Base-by-base conservation (phyloP, 1,140 invertebrate genomes). In the Dendrolimus punctatus region DNA sequence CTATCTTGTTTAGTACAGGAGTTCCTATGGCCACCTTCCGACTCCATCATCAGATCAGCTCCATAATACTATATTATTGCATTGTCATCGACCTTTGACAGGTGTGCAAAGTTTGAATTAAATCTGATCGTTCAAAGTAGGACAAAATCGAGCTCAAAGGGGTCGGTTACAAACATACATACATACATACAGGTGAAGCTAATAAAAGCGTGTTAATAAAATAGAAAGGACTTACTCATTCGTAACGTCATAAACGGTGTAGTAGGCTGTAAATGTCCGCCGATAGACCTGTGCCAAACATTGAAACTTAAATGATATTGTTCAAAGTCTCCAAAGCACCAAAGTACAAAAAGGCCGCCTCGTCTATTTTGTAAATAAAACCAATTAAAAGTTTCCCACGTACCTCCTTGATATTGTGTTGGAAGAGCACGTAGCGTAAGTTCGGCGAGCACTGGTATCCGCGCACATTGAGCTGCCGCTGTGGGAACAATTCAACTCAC, bases 371-470 rank as follows among this genome's bases (percentile, higher is more conserved):
- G 58, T 50, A 36, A 48, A 55, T 42, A 64, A 64, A 58, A 53
- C 10, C 55, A 65, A 65, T 66, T 66, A 76, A 68, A 62, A 68
- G 55, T 66, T 64, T 62, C 46, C 23, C 8, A 90, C 90, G 89
- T 89, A 95, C 94, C 88, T 92, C 90, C 86, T 95, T 95, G 83
- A 95, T 92, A 89, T 94, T 94, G 89, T 95, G 94, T 86, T 92
- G 92, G 80, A 95, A 95, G 63, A 95, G 89, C 66, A 95, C 93
- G 79, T 92, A 95, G 74, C 92, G 92, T 63, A 95, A 89, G 86
- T 95, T 93, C 58, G 90, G 88, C 51, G 94, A 94, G 80, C 93
- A 94, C 80, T 95, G 90, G 87, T 94, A 95, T 58, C 93, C 93
- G 71, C 92, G 92, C 52, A 95, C 94, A 87, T 95, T 94, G 61